Base-by-base conservation (phyloP, 2,888 invertebrate genomes). In the Hemithea aestivaria region DNA sequence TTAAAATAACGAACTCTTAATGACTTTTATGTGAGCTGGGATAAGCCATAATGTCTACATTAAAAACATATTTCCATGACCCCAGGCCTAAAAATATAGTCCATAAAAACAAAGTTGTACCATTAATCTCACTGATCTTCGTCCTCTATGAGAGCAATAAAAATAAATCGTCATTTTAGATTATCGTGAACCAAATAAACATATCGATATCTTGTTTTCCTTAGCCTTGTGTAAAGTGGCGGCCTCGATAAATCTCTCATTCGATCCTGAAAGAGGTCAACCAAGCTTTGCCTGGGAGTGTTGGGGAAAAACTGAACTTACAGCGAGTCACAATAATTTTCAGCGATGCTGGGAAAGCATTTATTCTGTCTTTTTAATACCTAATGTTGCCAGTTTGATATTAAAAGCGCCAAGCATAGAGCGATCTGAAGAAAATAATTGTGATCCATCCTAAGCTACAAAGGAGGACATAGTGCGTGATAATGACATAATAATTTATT, bases 161-260 rank as follows among this genome's bases (percentile, higher is more conserved):
- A 30, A 34, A 34, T 24, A 34, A 28, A 33, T 33, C 23, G 27
- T 31, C 31, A 9, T 26, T 29, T 32, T 36, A 29, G 26, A 33
- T 41, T 36, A 26, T 29, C 26, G 38, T 40, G 38, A 38, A 32
- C 35, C 28, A 30, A 36, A 43, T 32, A 43, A 43, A 49, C 40
- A 43, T 43, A 40, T 40, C 35, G 39, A 40, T 44, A 41, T 44
- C 43, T 45, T 43, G 42, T 64, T 65, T 59, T 53, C 56, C 48
- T 48, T 53, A 56, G 51, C 52, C 48, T 43, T 45, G 49, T 62
- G 65, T 64, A 66, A 68, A 71, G 69, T 69, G 58, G 58, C 61
- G 71, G 73, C 77, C 77, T 58, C 73, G 58, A 78, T 80, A 79
- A 79, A 80, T 79, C 77, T 73, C 63, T 53, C 57, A 61, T 73